Base-by-base conservation (phyloP, 2,113 vertebrate genomes). In the Phainopepla nitens region DNA sequence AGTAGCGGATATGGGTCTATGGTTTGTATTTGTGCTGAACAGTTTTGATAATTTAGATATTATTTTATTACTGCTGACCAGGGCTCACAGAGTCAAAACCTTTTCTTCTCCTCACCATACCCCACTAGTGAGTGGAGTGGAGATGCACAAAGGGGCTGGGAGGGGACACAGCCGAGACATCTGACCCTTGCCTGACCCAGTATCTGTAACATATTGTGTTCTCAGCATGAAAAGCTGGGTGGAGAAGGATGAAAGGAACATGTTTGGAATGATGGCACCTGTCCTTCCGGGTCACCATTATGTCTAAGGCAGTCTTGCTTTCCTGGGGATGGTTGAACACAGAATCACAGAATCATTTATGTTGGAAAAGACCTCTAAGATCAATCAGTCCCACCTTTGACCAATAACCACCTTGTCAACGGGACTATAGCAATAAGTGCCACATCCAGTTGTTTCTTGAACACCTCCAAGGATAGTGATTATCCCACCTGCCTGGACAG, bases 131-230 rank as follows among this genome's bases (percentile, higher is more conserved):
- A 27, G 25, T 4, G 36, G 20, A 27, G 25, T 53, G 10, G 24
- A 23, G 17, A 15, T n/a, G 35, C 33, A 82, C 45, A 66, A n/a
- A 47, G 62, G 15, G 49, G 27, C n/a, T 81, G 39, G 10, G 11
- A 81, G 4, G 18, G 29, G 42, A 51, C 33, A 61, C 5, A 56
- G 64, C 15, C 10, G 7, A 28, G 36, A 62, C 54, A 41, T 35
- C 36, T 68, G 71, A 51, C 15, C 42, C 50, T 12, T 19, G 4
- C 11, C 15, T 62, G 36, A 36, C 7, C 33, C 16, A 8, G 2
- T 39, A 31, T 35, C 33, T 42, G 47, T 7, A 71, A 35, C 19
- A 16, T 11, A 7, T 4, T 31, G 24, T 0, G 0, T 51, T 11
- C 13, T 56, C 60, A n/a, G 22, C 19, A 36, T 6, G 10, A 24